Percentiles rank a stretch among this genome's conserved stretches.
Conservation (phyloP, 2,888 invertebrate species). For the Allophyes oxyacanthae region DNA sequence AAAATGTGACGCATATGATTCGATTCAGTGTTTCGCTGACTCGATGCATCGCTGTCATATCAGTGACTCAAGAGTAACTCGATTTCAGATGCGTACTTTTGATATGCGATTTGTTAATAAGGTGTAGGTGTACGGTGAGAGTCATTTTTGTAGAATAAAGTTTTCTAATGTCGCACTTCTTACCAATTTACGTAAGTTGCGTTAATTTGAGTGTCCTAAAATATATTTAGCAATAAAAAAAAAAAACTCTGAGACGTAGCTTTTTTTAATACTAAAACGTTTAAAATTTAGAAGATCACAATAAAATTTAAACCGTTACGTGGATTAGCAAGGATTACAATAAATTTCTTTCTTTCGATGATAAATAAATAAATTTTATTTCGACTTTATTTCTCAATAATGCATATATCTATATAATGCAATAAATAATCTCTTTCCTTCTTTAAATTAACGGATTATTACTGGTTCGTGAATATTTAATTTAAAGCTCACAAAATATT, state of each 20-base stretch:
- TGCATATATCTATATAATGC: no score
- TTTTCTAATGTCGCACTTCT: conserved; percentile 43
- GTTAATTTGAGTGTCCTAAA: conserved; percentile 19
- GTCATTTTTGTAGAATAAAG: conserved; percentile 34
- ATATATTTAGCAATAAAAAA: no score
- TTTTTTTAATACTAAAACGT: not conserved
- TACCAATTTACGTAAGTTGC: conserved; percentile 21
- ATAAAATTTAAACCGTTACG: not conserved
- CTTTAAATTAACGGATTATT: conserved; percentile 8
- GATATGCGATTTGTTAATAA: no score
- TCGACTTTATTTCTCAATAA: no score
- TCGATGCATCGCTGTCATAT: conserved; percentile 64
- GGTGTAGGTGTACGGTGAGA: conserved; percentile 39
- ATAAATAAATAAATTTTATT: not conserved
- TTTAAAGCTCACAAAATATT: conserved; percentile 5
- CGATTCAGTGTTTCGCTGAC: conserved; percentile 62
- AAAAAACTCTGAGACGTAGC: not conserved
- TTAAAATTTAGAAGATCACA: not conserved
- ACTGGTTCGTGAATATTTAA: conserved; percentile 3
- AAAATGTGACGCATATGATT: conserved; percentile 80
- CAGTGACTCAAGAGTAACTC: conserved; percentile 42
- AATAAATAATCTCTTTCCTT: conserved; percentile 5
- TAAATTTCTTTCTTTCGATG: conserved; percentile 3
- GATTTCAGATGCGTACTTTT: conserved; percentile 48
- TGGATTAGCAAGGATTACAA: conserved; percentile 14